Conservation (phyloP, 2,797 vertebrate species). For the Bucorvus abyssinicus region DNA sequence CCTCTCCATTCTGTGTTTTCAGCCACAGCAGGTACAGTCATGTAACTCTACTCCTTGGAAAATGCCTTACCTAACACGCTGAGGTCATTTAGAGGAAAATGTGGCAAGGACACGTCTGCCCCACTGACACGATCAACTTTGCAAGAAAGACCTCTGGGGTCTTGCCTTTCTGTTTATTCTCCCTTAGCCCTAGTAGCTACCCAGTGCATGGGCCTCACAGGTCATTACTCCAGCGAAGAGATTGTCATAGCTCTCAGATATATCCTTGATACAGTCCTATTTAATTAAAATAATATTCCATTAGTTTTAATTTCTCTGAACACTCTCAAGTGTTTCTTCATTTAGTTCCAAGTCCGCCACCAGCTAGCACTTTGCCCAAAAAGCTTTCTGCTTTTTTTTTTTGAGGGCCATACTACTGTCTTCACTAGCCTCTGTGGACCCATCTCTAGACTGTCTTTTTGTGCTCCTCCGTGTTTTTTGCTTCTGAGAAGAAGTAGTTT, state of each 20-base stretch:
- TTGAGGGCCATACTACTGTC: neutral
- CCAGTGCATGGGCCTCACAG: neutral
- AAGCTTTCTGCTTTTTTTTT: neutral
- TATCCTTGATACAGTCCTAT: neutral
- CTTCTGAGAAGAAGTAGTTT: neutral
- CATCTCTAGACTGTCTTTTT: neutral
- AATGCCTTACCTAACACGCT: accelerated
- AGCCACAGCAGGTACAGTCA: neutral
- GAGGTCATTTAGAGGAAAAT: neutral
- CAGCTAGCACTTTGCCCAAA: neutral
- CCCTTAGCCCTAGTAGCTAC: neutral
- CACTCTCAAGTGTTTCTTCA: neutral
- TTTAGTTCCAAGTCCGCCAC: neutral
- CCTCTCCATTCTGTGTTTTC: neutral
- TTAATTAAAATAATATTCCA: neutral
- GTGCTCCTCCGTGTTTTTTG: neutral
- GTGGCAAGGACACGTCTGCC: neutral
- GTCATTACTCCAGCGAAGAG: neutral
- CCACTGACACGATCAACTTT: neutral
- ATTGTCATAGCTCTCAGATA: neutral
- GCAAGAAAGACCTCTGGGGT: neutral
- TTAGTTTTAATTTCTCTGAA: neutral
- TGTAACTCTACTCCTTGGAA: neutral
- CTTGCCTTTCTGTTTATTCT: neutral
- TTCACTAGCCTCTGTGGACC: neutral